Base-by-base conservation (phyloP, 1,140 invertebrate genomes). In the Lerema accius region DNA sequence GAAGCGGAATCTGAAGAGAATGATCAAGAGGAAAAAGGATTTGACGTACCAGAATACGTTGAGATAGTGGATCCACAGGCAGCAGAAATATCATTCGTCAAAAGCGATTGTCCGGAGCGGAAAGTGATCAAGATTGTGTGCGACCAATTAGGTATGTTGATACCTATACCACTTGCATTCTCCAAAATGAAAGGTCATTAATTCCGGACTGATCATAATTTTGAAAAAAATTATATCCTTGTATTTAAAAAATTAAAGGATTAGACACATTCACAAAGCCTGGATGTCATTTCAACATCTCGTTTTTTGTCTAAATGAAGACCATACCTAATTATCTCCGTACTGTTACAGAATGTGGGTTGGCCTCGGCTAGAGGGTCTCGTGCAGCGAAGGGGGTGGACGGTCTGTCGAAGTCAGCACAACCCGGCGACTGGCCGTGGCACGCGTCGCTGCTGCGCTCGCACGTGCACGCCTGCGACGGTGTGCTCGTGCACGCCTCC, bases 391-490 rank as follows among this genome's bases (percentile, higher is more conserved):
- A 78, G 17, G 86, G 90, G 65, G 83, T 91, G 17, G 91, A 92
- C 50, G 91, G 92, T 4, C 80, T 96, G 35, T 91, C 92, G 28
- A 95, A 96, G 79, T 94, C 95, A 79, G 92, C 95, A 3, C 91
- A 90, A 1, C 94, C 95, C 0, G 95, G 95, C 1, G 95, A 97
- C 76, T 98, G 97, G 96, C 97, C 97, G 10, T 98, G 97, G 96
- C 94, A 97, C 78, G 95, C 94, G 10, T 94, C 95, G 4, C 91
- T 98, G 0, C 94, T 96, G 66, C 95, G 96, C 73, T 93, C 97
- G 74, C 95, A 96, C 64, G 94, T 95, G 32, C 97, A 98, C 76
- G 95, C 96, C 5, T 98, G 97, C 81, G 97, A 98, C 82, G 97
- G 95, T 0, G 96, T 96, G 4, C 91, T 98, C 1, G 87, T 93